phyloP scores from a whole-genome alignment of 2,113 vertebrate species.

The Macquaria ambigua region DNA sequence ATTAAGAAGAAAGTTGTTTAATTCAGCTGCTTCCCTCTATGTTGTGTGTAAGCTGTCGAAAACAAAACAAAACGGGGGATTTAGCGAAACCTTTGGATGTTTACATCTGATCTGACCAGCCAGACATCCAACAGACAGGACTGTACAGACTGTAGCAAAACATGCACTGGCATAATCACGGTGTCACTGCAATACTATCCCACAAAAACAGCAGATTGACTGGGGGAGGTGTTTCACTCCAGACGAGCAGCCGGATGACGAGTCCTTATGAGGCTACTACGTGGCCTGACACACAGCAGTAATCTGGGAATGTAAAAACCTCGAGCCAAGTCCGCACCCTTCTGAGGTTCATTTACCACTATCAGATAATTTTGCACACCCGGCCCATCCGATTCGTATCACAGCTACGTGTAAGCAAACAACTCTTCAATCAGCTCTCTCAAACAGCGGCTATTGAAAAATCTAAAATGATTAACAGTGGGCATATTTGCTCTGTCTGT shows the following conservation, averaged over 20 bases:
- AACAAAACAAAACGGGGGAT: slow-evolving; percentile 1
- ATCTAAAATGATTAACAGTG: slow-evolving; percentile 1
- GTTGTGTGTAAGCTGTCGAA: neutral
- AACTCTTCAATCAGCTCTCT: neutral
- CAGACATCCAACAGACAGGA: slow-evolving; percentile 8
- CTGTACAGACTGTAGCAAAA: slow-evolving; percentile 16
- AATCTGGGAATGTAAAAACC: slow-evolving; percentile 3
- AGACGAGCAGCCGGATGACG: slow-evolving; percentile 15
- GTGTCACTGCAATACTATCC: slow-evolving; percentile 6
- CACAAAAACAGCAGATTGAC: slow-evolving; percentile 52
- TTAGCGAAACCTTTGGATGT: neutral
- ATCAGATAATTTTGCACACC: slow-evolving; percentile 1
- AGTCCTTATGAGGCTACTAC: slow-evolving; percentile 20
- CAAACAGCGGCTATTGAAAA: neutral
- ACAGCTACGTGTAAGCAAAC: slow-evolving; percentile 24
- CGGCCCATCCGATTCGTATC: neutral
- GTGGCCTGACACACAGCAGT: neutral
- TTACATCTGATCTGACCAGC: neutral
- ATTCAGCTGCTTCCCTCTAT: neutral
- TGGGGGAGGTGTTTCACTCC: slow-evolving; percentile 35
- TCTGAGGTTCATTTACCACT: slow-evolving; percentile 16
- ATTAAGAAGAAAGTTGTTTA: neutral
- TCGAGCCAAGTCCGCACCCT: neutral
- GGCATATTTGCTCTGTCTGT: neutral
- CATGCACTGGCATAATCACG: slow-evolving; percentile 17